Conservation (phyloP, 2,797 vertebrate genomes). For the Sorex maritimensis region DNA sequence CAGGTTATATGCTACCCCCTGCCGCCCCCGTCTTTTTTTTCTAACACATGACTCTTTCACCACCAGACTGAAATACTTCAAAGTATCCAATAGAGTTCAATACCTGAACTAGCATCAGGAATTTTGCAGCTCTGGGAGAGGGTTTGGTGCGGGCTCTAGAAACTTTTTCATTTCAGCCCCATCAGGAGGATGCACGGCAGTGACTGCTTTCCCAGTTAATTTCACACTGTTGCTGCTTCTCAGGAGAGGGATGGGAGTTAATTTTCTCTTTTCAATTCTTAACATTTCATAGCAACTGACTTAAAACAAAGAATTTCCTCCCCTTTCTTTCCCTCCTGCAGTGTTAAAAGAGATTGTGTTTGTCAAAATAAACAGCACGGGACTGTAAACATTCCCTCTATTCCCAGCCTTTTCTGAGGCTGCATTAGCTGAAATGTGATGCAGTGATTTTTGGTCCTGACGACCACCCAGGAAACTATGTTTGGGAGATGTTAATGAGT, state of each 20-base stretch:
- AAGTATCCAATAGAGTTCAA: neutral
- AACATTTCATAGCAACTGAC: constrained; percentile 81
- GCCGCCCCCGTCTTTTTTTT: neutral
- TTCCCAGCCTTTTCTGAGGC: constrained; percentile 74
- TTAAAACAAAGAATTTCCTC: constrained; percentile 82
- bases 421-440: constrained; percentile 68
- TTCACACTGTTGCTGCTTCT: constrained; percentile 69
- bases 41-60: neutral
- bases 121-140: neutral
- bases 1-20: too few species aligned
- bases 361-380: constrained; percentile 85
- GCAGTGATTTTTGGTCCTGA: constrained; percentile 29
- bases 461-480: constrained; percentile 34
- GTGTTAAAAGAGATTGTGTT: constrained; percentile 82
- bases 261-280: constrained; percentile 81
- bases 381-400: constrained; percentile 77
- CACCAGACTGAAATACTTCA: neutral
- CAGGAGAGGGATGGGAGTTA: constrained; percentile 66
- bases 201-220: constrained; percentile 71
- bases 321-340: constrained; percentile 74
- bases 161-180: neutral
- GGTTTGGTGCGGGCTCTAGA: neutral
- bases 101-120: neutral
- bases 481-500: constrained; percentile 66
- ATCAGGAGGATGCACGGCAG: neutral